Conservation (phyloP, 2,888 invertebrate genomes). For the Eilema caniola region DNA sequence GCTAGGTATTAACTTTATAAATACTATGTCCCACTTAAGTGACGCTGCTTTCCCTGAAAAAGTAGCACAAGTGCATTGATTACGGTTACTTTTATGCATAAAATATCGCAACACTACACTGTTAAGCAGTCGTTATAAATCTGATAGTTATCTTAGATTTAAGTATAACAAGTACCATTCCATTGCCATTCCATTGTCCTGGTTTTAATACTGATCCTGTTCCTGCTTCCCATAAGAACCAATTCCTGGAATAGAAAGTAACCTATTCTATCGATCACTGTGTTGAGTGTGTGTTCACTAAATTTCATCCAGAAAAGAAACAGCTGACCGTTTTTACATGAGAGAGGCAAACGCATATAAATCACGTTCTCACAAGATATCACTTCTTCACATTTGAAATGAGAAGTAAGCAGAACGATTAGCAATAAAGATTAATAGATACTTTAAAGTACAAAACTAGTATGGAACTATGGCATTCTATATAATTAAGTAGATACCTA, state of each 20-base stretch:
- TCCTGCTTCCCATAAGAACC: not conserved
- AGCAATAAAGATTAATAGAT: not conserved
- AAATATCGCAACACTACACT: not conserved
- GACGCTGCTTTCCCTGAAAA: not conserved
- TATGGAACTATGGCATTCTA: slow-evolving; percentile 11
- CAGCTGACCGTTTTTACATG: not conserved
- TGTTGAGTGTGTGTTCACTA: no score
- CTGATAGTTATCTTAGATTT: not conserved
- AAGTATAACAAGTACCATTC: no score
- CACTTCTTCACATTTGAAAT: not conserved
- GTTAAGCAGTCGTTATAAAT: not conserved
- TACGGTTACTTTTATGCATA: not conserved
- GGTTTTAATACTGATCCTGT: not conserved
- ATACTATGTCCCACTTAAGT: not conserved
- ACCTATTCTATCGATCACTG: no score
- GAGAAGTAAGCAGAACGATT: not conserved
- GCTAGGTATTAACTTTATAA: no score
- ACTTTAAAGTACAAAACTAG: slow-evolving; percentile 12
- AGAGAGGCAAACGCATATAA: not conserved
- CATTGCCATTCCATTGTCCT: no score
- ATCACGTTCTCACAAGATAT: no score
- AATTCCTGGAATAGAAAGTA: not conserved
- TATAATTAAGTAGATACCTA: slow-evolving; percentile 16
- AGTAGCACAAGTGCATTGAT: not conserved
- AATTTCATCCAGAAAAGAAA: not conserved